Evolutionary conservation across 2,888 invertebrate species (phyloP).

Genomic region (Monopis laevigella): DNA sequence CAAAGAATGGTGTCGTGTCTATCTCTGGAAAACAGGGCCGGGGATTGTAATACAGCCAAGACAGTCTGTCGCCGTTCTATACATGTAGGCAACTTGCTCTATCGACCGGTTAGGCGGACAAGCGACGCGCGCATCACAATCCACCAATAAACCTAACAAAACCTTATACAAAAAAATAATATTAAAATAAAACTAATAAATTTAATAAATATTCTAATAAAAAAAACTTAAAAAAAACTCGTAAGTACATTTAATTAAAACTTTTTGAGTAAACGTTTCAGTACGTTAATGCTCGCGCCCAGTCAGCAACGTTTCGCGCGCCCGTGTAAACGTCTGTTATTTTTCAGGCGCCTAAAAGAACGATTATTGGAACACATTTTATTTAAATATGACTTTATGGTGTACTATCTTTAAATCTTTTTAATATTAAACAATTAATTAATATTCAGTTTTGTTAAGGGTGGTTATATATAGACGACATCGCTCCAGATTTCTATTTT

Average conservation of each 20-base stretch:
- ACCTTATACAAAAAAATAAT: constrained; percentile 19
- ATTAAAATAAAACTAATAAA: constrained; percentile 9
- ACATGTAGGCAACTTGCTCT: constrained; percentile 53
- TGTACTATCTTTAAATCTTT: too few relatives aligned
- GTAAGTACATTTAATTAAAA: too few relatives aligned
- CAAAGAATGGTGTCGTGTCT: constrained; percentile 1
- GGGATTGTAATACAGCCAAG: constrained; percentile 50
- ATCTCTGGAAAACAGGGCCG: background rate
- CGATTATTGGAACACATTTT: too few relatives aligned
- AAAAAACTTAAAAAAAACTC: too few relatives aligned
- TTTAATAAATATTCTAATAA: background rate
- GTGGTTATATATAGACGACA: too few relatives aligned
- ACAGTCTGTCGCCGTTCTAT: constrained; percentile 56
- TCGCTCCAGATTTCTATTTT: too few relatives aligned
- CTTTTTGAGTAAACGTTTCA: too few relatives aligned
- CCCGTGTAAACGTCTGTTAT: constrained; percentile 41
- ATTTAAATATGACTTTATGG: background rate
- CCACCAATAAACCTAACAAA: constrained; percentile 24
- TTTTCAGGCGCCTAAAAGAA: constrained; percentile 5
- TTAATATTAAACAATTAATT: too few relatives aligned
- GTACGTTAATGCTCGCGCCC: constrained; percentile 53
- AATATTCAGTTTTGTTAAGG: too few relatives aligned
- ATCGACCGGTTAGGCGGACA: constrained; percentile 43
- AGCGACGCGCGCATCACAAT: constrained; percentile 56
- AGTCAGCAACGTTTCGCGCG: constrained; percentile 45